Conservation (phyloP, 1,140 invertebrate genomes). For the Ips nitidus region DNA sequence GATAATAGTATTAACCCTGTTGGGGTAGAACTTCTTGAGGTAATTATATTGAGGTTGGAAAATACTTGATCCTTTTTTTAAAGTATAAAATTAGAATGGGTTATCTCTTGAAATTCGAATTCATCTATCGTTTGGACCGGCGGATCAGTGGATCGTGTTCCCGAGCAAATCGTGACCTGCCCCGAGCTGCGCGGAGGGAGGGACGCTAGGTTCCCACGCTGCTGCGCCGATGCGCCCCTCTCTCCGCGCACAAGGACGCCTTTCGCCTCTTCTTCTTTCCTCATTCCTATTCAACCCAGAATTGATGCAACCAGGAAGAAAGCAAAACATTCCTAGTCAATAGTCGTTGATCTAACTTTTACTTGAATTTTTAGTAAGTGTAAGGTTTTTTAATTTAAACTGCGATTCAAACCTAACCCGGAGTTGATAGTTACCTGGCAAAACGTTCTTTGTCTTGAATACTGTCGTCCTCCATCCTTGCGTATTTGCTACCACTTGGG, state of each 20-base stretch:
- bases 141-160: constrained; percentile 34
- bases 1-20: neutral
- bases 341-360: too few species aligned
- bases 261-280: constrained; percentile 33
- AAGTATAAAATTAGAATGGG: neutral
- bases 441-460: constrained; percentile 95
- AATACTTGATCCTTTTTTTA: neutral
- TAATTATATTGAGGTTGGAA: neutral
- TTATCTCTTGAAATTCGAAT: constrained; percentile 28
- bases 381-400: too few species aligned
- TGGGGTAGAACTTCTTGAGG: neutral
- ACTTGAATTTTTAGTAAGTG: too few species aligned
- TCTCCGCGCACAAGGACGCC: constrained; percentile 33
- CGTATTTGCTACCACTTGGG: constrained; percentile 76
- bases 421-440: constrained; percentile 69
- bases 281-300: constrained; percentile 21
- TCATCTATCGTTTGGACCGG: constrained; percentile 24
- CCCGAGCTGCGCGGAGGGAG: constrained; percentile 25
- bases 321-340: neutral
- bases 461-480: constrained; percentile 88
- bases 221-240: constrained; percentile 36
- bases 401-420: neutral
- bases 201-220: constrained; percentile 38
- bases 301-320: constrained; percentile 31
- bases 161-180: constrained; percentile 38